Base-by-base conservation (phyloP, 2,113 vertebrate species). In the Pogonocichla stellata region DNA sequence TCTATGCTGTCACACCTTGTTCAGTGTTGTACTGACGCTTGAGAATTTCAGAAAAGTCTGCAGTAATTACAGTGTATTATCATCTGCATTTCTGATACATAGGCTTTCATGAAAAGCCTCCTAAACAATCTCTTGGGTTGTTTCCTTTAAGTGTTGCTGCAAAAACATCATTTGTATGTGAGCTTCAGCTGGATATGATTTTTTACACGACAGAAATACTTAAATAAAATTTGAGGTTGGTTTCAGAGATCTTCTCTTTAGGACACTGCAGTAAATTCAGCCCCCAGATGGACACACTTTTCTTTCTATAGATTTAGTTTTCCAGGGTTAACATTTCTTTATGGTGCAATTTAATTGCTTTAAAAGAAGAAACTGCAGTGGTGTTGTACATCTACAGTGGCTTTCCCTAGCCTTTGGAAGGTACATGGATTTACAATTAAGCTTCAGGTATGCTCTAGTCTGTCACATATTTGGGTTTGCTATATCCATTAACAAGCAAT, bases 391-490 rank as follows among this genome's bases (percentile, higher is more conserved):
- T 42, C 60, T 86, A 16, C 10, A 25, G 12, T 23, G 51, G 33
- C 56, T 88, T 86, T 90, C 71, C 54, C n/a, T 84, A 72, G 45
- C 40, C 50, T 85, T 94, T 90, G 54, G 50, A 86, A 89, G 86
- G n/a, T 86, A 54, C 19, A 80, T 90, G 93, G 74, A 93, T 93
- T 96, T 97, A 57, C 61, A 93, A 77, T 96, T 90, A 93, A 88
- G 57, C n/a, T 90, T 80, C 36, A 64, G 56, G 28, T 73, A 92
- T 93, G 77, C 67, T 92, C 60, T 73, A 71, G 23, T 69, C 62
- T 94, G 77, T 90, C 70, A 88, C 71, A 19, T 58, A 74, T 56
- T 95, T 70, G 20, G 11, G 79, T 95, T 96, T 96, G 94, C 88
- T 95, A 80, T 93, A 96, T 87, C 75, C 84, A 96, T 96, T 92